A percentile compares a stretch with the other conserved stretches of the same genome.
These are phyloP conservation scores for Zaprionus davidi DNA, from an alignment of 1,140 invertebrate genomes.

Conservation along the genomic window DNA sequence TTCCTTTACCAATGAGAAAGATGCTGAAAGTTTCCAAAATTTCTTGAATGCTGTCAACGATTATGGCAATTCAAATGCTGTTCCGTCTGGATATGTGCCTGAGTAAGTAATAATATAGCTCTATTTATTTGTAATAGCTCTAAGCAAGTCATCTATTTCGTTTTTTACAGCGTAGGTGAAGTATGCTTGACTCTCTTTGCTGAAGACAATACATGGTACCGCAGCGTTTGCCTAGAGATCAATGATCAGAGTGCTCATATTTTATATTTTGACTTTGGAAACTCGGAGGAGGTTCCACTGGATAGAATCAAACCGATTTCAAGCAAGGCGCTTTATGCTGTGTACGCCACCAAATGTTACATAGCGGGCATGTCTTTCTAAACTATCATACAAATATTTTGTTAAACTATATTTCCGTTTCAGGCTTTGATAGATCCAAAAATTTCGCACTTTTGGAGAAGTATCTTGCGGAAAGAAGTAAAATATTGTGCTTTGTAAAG, in stretches of 20 bases:
- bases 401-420: background rate
- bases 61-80: background rate
- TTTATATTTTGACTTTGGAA: slow-evolving; percentile 58
- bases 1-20: slow-evolving; percentile 19
- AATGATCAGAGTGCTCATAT: slow-evolving; percentile 26
- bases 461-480: background rate
- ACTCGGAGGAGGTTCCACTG: slow-evolving; percentile 36
- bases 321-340: background rate
- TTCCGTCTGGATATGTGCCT: slow-evolving; percentile 35
- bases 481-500: slow-evolving; percentile 28
- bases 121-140: background rate
- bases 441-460: slow-evolving; percentile 43
- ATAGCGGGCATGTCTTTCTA: slow-evolving; percentile 42
- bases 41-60: slow-evolving; percentile 5
- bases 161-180: slow-evolving; percentile 49
- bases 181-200: slow-evolving; percentile 42
- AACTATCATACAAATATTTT: background rate
- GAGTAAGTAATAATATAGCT: slow-evolving; percentile 28
- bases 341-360: slow-evolving; percentile 58
- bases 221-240: slow-evolving; percentile 46
- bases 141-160: background rate
- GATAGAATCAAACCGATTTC: slow-evolving; percentile 51
- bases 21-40: slow-evolving; percentile 23
- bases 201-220: slow-evolving; percentile 61
- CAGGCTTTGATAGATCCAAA: slow-evolving; percentile 47